These are phyloP conservation scores for Argentina silus DNA, from an alignment of 2,797 vertebrate species.

Conservation along the genomic window DNA sequence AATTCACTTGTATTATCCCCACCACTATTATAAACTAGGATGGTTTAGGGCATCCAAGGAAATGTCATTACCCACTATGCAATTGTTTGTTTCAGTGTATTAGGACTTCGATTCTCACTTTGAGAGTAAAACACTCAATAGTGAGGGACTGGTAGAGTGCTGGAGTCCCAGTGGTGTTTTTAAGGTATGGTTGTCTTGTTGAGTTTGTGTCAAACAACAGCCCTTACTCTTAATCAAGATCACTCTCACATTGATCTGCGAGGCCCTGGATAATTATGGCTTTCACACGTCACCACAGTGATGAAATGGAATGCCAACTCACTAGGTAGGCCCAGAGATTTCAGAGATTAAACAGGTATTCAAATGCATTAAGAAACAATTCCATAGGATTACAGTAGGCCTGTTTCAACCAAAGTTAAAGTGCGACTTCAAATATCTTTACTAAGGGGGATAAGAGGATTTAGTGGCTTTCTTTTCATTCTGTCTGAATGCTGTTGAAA, in stretches of 20 bases:
- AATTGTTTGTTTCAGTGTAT: constrained; percentile 40
- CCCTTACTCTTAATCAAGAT: constrained; percentile 10
- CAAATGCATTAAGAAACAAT: constrained; percentile 76
- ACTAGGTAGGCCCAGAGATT: constrained; percentile 52
- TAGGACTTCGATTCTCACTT: constrained; percentile 16
- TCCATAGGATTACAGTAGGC: constrained; percentile 68
- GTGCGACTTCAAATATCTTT: constrained; percentile 69
- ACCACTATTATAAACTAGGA: constrained; percentile 38
- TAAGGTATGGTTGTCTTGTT: constrained; percentile 32
- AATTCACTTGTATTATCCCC: constrained; percentile 17
- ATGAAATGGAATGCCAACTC: constrained; percentile 66
- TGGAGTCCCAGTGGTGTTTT: constrained; percentile 45
- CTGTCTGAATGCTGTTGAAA: constrained; percentile 67
- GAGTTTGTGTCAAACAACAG: constrained; percentile 38
- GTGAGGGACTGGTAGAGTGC: constrained; percentile 24
- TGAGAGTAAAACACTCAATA: constrained; percentile 35
- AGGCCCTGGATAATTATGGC: constrained; percentile 26
- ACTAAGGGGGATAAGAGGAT: constrained; percentile 68
- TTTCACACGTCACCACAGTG: constrained; percentile 49
- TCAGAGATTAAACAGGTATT: constrained; percentile 70
- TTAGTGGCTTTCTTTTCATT: constrained; percentile 63
- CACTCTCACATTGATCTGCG: constrained; percentile 44
- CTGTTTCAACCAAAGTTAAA: constrained; percentile 65
- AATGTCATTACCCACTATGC: constrained; percentile 38
- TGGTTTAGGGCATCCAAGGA: constrained; percentile 40